Evolutionary conservation across 1,140 invertebrate species (phyloP), one percentile per base, ranked within the genome.

Genomic region (Eupeodes corollae): DNA sequence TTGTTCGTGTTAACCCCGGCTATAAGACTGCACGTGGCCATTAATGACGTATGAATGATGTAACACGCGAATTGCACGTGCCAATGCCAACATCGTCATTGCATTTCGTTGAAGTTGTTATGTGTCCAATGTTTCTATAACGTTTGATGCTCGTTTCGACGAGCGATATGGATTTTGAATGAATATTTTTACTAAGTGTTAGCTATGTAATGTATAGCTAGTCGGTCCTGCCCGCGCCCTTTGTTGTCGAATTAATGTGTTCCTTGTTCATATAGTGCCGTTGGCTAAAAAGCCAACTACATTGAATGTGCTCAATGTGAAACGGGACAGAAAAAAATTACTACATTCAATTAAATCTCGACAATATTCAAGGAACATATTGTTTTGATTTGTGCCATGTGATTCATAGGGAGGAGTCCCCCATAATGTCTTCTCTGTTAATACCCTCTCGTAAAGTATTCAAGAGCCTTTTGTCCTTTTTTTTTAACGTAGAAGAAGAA

Each of bases 41-140:
- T 58, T 67, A 67, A 67, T 67, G 61, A 67, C 64, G 58, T 67
- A 67, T 67, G 64, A 67, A 67, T 67, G 64, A 67, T 64, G 57
- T 67, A 67, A 67, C 64, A 67, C 63, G 63, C 63, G 64, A 55
- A 43, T 40, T 42, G 30, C 50, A 67, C 59, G 49, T 59, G 56
- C 54, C 59, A 62, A 59, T 57, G 62, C 59, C 57, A 59, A n/a
- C 19, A 18, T 31, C 21, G 12, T 31, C 21, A 19, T 18, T 40
- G 26, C 51, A 49, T 55, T 42, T 51, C 59, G 46, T 44, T 53
- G 52, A n/a, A 26, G 42, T 12, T 52, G 40, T 45, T 39, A n/a
- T n/a, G n/a, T n/a, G 21, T 26, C 21, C 21, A 26, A 26, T 26
- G 8, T 26, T 40, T 30, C 51, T 33, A 47, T 51, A 52, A 48